Conservation (phyloP, 2,113 vertebrate species). For the Chionis minor region DNA sequence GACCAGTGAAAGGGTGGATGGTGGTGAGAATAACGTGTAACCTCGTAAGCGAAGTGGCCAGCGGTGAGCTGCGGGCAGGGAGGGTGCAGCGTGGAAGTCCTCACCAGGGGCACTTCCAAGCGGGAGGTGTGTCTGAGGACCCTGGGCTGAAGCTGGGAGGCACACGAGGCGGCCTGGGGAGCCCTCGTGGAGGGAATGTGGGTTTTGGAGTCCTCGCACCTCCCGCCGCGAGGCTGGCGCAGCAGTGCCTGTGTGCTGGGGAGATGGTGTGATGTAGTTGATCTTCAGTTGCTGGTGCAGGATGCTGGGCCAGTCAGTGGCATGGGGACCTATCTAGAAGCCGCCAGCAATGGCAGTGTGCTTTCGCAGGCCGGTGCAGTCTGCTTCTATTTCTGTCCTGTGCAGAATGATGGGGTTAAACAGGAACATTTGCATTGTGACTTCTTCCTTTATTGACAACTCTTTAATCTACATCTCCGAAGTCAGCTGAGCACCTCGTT, state of each 20-base stretch:
- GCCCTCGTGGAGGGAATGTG: fast-evolving
- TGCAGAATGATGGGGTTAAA: not conserved
- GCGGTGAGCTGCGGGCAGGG: not conserved
- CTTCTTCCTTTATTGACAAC: not conserved
- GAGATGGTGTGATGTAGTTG: not conserved
- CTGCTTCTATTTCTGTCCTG: not conserved
- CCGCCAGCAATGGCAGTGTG: not conserved
- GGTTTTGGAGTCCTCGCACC: not conserved
- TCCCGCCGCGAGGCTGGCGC: not conserved
- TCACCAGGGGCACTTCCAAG: not conserved
- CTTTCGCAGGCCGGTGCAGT: not conserved
- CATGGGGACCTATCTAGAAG: not conserved
- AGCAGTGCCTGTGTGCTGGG: not conserved
- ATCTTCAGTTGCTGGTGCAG: not conserved
- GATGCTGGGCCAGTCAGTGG: not conserved
- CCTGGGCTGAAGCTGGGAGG: not conserved
- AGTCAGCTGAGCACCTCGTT: not conserved
- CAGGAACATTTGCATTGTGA: not conserved
- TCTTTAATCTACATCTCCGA: not conserved
- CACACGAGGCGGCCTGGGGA: not conserved
- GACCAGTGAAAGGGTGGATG: not conserved
- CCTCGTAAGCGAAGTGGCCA: not conserved
- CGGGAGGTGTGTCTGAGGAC: not conserved
- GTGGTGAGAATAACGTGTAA: not conserved
- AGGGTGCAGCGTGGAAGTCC: not conserved